Evolutionary conservation across 2,797 vertebrate species (phyloP).

Genomic region (Protonibea diacanthus): DNA sequence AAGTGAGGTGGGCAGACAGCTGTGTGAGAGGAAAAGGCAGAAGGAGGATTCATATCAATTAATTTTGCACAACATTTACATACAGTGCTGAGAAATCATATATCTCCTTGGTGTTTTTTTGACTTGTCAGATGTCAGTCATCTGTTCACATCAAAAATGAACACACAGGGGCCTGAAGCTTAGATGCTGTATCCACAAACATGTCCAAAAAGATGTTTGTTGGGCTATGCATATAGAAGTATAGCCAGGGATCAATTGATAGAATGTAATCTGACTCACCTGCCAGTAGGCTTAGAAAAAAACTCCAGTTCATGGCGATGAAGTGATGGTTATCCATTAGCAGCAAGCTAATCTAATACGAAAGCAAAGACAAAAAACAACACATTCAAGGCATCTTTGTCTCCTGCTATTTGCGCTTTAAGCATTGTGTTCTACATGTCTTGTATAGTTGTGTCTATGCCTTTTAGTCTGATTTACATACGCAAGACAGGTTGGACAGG

Average conservation of each 20-base stretch:
- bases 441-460: not conserved
- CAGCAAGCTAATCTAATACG: constrained; percentile 13
- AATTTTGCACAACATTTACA: not conserved
- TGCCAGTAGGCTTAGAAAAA: constrained; percentile 15
- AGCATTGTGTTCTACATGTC: constrained; percentile 1
- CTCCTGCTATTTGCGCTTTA: not conserved
- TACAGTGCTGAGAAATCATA: not conserved
- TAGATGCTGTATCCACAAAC: not conserved
- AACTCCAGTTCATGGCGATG: constrained; percentile 10
- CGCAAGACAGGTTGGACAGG: too few relatives aligned
- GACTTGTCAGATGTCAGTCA: not conserved
- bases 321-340: constrained; percentile 13
- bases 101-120: too few relatives aligned
- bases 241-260: constrained; percentile 4
- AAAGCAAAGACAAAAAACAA: constrained; percentile 17
- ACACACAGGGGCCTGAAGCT: too few relatives aligned
- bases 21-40: constrained; percentile 6
- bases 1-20: constrained; percentile 14
- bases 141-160: not conserved
- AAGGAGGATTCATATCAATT: not conserved
- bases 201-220: not conserved
- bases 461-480: not conserved
- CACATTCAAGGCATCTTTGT: constrained; percentile 10
- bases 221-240: not conserved
- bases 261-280: constrained; percentile 19